Base-by-base conservation (phyloP, 2,888 invertebrate genomes). In the Aphidoletes aphidimyza region DNA sequence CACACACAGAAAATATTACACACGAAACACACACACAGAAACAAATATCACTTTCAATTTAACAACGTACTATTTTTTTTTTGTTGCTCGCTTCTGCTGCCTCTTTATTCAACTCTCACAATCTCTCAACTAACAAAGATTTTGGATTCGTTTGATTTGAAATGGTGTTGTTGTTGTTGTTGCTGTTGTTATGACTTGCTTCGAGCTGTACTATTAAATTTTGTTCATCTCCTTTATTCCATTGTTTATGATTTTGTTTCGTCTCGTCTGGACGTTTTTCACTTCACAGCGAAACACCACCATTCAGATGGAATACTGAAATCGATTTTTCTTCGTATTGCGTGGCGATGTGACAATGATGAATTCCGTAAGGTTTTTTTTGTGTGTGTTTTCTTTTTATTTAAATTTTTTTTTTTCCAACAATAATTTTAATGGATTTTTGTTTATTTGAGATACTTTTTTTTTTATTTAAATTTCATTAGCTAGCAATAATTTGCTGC, bases 31-130 rank as follows among this genome's bases (percentile, higher is more conserved):
- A 69, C 69, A 69, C 69, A 30, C 69, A 22, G 54, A 69, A 26
- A 30, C 69, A 69, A 69, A 69, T 69, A 69, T 69, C 69, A 69
- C 69, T 69, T 69, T 69, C 69, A 69, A 69, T 69, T 54, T 11
- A 54, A 54, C 69, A 14, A 30, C 69, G 69, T 54, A 22, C 22
- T 22, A 22, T 54, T 14, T 30, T 30, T 69, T 11, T 69, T 69
- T 14, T 69, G n/a, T 11, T 54, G 2, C 26, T 26, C 26, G 54
- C 11, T 22, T 42, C 14, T 42, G 6, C 42, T 26, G 6, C 54
- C 11, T 54, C 54, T 54, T 54, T 54, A 14, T 69, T 69, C 30
- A 30, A 69, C 69, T 69, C 69, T 69, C 34, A 69, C 69, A 69
- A 69, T 69, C 34, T 30, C n/a, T n/a, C n/a, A 69, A 69, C 2